Evolutionary conservation across 2,888 invertebrate species (phyloP).

Genomic region (Papilio protenor): DNA sequence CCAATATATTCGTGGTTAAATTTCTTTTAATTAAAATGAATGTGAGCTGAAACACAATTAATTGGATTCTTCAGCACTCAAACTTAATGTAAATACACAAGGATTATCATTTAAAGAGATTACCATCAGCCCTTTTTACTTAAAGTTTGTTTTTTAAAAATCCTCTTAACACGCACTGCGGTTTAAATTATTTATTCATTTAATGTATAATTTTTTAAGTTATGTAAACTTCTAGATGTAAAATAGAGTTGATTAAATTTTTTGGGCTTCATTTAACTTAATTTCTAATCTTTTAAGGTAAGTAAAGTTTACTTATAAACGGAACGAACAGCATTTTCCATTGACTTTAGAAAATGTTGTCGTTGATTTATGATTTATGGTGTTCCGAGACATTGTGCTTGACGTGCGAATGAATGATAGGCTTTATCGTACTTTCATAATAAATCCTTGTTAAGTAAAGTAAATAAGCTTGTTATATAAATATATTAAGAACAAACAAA

Average conservation of each 20-base stretch:
- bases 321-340: constrained; percentile 24
- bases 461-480: constrained; percentile 18
- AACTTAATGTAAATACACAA: constrained; percentile 30
- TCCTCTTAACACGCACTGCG: neutral
- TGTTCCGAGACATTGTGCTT: constrained; percentile 13
- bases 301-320: neutral
- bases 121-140: constrained; percentile 28
- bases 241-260: neutral
- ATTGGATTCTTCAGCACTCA: constrained; percentile 8
- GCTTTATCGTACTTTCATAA: constrained; percentile 10
- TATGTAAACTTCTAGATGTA: neutral
- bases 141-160: neutral
- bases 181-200: neutral
- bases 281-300: neutral
- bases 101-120: constrained; percentile 38
- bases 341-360: constrained; percentile 27
- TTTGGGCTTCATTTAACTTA: neutral
- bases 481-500: neutral
- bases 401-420: constrained; percentile 19
- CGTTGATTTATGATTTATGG: constrained; percentile 22
- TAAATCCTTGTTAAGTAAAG: constrained; percentile 7
- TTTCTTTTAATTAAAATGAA: neutral
- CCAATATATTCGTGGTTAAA: neutral
- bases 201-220: no score
- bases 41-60: neutral